Evolutionary conservation across 2,797 vertebrate genomes (phyloP).

Genomic region (Rachycentron canadum): DNA sequence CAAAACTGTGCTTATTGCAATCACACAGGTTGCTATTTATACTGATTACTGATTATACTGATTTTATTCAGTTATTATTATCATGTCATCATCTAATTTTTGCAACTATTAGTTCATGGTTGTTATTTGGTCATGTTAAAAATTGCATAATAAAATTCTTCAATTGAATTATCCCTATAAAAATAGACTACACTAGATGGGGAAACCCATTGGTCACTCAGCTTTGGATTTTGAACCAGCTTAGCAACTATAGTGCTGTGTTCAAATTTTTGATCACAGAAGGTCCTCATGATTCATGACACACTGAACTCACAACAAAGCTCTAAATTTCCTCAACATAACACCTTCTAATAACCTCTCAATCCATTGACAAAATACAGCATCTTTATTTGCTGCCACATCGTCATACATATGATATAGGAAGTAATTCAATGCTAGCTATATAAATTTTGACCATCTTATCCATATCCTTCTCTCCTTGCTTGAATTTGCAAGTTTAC

Average conservation of each 20-base stretch:
- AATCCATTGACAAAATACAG: not conserved
- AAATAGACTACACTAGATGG: not conserved
- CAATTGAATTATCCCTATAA: not conserved
- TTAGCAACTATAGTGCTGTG: not conserved
- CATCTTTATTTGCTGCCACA: not conserved
- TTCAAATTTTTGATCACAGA: too few species aligned
- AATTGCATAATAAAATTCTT: not conserved
- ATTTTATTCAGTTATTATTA: too few species aligned
- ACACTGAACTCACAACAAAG: not conserved
- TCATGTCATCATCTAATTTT: too few species aligned
- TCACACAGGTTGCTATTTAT: too few species aligned
- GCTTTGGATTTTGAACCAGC: not conserved
- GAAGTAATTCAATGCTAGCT: constrained; percentile 1
- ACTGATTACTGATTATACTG: too few species aligned
- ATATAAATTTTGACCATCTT: constrained; percentile 21
- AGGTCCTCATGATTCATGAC: not conserved
- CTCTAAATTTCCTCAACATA: not conserved
- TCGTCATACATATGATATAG: not conserved
- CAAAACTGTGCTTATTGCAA: too few species aligned
- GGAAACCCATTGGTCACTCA: not conserved
- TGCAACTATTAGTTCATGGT: too few species aligned
- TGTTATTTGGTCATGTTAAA: not conserved
- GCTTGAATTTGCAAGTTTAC: constrained; percentile 38
- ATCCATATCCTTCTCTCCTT: constrained; percentile 15
- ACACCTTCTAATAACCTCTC: constrained; percentile 1